Conservation (phyloP, 2,113 vertebrate genomes). For the Ptilorrhoa leucosticta region DNA sequence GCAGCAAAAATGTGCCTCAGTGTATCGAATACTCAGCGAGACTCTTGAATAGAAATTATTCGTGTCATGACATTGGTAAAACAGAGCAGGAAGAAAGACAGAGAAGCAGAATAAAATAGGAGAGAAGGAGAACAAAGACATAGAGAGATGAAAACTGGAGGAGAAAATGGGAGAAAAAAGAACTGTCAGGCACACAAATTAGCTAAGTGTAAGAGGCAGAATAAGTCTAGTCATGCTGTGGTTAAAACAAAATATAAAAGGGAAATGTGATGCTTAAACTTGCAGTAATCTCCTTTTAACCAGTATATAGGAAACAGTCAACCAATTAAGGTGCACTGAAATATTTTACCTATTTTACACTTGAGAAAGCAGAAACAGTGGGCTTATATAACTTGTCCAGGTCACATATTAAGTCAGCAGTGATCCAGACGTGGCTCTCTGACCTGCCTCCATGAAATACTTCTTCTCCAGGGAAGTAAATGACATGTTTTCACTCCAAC, state of each 20-base stretch:
- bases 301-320: not conserved
- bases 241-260: not conserved
- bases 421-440: not conserved
- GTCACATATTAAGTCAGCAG: slow-evolving; percentile 8
- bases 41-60: not conserved
- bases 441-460: not conserved
- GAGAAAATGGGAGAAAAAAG: not conserved
- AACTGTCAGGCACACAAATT: not conserved
- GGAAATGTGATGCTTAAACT: not conserved
- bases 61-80: not conserved
- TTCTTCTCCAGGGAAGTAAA: slow-evolving; percentile 2
- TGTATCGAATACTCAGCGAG: not conserved
- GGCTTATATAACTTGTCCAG: not conserved
- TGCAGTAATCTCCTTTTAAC: slow-evolving; percentile 9
- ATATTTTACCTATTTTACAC: slow-evolving; percentile 38
- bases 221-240: not conserved
- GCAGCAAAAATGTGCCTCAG: not conserved
- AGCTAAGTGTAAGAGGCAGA: not conserved
- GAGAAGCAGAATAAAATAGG: not conserved
- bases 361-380: slow-evolving; percentile 48
- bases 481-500: not conserved
- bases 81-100: not conserved
- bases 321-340: not conserved
- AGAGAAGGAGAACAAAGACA: not conserved
- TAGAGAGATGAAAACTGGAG: not conserved